These are phyloP conservation scores for Polypterus senegalus DNA, from an alignment of 2,113 vertebrate species.

Conservation along the genomic window DNA sequence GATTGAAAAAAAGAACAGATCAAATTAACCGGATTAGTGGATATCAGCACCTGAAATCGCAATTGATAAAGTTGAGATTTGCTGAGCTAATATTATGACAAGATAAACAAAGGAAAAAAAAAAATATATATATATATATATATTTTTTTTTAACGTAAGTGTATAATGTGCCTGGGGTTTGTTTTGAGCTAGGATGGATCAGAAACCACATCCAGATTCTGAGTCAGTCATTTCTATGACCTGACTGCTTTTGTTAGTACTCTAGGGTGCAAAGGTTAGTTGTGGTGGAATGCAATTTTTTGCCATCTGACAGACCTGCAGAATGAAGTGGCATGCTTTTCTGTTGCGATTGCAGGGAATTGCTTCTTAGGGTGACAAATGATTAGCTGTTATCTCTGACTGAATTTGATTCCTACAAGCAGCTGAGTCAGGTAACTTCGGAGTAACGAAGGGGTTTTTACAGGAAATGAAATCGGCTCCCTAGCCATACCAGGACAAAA, in stretches of 20 bases:
- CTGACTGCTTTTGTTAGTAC: conserved; percentile 65
- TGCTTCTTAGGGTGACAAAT: conserved; percentile 94
- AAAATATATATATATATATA: no score
- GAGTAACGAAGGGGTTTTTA: conserved; percentile 55
- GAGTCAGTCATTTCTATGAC: conserved; percentile 68
- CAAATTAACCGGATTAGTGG: no score
- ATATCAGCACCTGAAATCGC: no score
- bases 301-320: conserved; percentile 77
- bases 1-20: no score
- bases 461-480: conserved; percentile 77
- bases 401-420: conserved; percentile 87
- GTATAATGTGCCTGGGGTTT: no score
- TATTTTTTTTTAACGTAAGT: no score
- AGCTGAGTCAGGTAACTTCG: conserved; percentile 92
- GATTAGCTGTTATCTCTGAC: conserved; percentile 93
- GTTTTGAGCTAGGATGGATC: conserved; percentile 62
- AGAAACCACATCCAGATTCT: conserved; percentile 58
- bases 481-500: conserved; percentile 54
- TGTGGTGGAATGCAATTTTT: conserved; percentile 85
- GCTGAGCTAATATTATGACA: no score
- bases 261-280: conserved; percentile 66
- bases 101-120: no score
- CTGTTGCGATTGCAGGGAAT: conserved; percentile 88
- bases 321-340: conserved; percentile 82
- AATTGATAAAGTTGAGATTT: no score